Evolutionary conservation across 2,888 invertebrate species (phyloP).

Genomic region (Cabera pusaria): DNA sequence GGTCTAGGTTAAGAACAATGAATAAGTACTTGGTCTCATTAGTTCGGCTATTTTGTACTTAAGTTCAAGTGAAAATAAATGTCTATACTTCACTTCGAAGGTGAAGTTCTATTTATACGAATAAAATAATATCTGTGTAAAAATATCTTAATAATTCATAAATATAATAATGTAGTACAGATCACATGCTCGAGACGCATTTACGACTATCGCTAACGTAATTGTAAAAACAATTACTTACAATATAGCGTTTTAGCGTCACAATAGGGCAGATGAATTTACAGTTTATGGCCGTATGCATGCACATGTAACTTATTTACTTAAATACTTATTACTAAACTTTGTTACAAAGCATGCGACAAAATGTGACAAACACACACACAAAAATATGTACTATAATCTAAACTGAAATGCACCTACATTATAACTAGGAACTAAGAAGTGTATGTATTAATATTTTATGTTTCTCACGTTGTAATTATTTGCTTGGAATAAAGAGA

Average conservation of each 20-base stretch:
- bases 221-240: constrained; percentile 1
- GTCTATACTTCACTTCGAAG: neutral
- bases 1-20: neutral
- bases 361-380: constrained; percentile 44
- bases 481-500: too few species aligned
- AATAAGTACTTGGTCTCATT: constrained; percentile 24
- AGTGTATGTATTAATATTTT: too few species aligned
- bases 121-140: neutral
- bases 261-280: constrained; percentile 9
- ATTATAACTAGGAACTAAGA: constrained; percentile 70
- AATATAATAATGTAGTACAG: neutral
- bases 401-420: constrained; percentile 75
- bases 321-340: constrained; percentile 12
- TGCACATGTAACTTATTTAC: constrained; percentile 7
- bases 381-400: constrained; percentile 37
- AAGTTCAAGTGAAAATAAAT: constrained; percentile 14
- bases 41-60: constrained; percentile 24
- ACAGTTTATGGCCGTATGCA: constrained; percentile 8
- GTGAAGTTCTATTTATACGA: neutral
- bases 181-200: neutral
- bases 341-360: constrained; percentile 32
- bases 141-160: constrained; percentile 2
- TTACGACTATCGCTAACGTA: constrained; percentile 1
- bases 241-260: constrained; percentile 11
- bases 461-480: too few species aligned